A percentile compares a stretch with the other conserved stretches of the same genome.
These are phyloP conservation scores for Aptenodytes forsteri DNA, from an alignment of 2,113 vertebrate genomes.

Conservation along the genomic window DNA sequence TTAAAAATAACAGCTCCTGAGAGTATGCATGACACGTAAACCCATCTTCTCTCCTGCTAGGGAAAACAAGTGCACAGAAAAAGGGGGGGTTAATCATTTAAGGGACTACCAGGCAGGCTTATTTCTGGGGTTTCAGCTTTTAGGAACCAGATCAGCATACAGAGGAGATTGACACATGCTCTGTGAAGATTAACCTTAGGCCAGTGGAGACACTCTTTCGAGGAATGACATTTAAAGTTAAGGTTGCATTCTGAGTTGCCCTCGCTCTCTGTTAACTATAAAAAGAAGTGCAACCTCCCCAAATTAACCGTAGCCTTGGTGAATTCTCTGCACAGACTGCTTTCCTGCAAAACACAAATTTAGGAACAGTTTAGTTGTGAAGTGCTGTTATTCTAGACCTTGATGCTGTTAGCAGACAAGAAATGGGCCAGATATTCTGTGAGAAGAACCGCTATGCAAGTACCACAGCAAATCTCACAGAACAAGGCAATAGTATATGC, in stretches of 20 bases:
- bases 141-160: background rate
- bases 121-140: background rate
- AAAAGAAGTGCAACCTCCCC: background rate
- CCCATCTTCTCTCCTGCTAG: background rate
- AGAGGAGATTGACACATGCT: background rate
- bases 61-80: background rate
- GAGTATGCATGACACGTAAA: background rate
- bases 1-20: conserved; percentile 17
- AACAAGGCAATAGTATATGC: background rate
- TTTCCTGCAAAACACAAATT: background rate
- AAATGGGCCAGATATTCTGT: background rate
- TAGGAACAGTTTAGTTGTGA: background rate
- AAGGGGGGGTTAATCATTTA: rapidly evolving
- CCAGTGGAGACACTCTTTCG: background rate
- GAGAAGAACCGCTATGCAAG: background rate
- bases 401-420: background rate
- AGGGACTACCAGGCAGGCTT: background rate
- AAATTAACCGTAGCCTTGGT: background rate
- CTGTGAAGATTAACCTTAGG: background rate
- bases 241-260: background rate
- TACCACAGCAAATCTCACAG: background rate
- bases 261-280: background rate
- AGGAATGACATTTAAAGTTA: background rate
- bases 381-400: background rate
- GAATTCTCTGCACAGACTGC: background rate